Percentiles rank a stretch among this genome's conserved stretches.
These are phyloP conservation scores for Drosophila orosa DNA, from an alignment of 1,140 invertebrate species.

Conservation along the genomic window DNA sequence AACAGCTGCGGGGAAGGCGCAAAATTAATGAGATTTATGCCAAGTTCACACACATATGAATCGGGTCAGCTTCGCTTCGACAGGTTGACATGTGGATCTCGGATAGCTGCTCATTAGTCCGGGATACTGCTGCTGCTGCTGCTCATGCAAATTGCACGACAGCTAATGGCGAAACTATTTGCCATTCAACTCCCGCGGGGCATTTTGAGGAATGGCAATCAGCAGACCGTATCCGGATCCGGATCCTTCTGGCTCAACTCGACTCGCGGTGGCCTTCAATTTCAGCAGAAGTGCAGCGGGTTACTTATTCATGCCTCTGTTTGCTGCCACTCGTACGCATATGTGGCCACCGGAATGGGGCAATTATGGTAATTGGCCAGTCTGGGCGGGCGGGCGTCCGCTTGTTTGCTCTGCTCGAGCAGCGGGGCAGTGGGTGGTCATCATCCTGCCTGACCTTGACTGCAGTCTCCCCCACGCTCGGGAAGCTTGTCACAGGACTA, in stretches of 20 bases:
- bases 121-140: not conserved
- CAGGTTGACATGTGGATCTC: conserved; percentile 51
- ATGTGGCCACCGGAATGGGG: conserved; percentile 23
- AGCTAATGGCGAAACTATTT: conserved; percentile 42
- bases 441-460: conserved; percentile 28
- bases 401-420: conserved; percentile 19
- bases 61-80: conserved; percentile 47
- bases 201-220: conserved; percentile 3
- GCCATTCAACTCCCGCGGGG: conserved; percentile 7
- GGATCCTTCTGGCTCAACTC: conserved; percentile 3
- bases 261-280: conserved; percentile 23
- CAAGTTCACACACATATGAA: conserved; percentile 56
- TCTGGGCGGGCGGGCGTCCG: conserved; percentile 12
- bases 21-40: conserved; percentile 61
- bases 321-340: conserved; percentile 25
- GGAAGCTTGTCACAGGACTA: conserved; percentile 5
- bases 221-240: not conserved
- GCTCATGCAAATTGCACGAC: conserved; percentile 46
- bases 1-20: conserved; percentile 30
- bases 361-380: conserved; percentile 49
- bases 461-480: conserved; percentile 16
- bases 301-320: conserved; percentile 27
- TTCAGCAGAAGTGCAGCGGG: conserved; percentile 7
- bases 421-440: not conserved
- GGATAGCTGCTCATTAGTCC: conserved; percentile 55